Conservation (phyloP, 2,797 vertebrate genomes). For the Hafferia zeledoni region DNA sequence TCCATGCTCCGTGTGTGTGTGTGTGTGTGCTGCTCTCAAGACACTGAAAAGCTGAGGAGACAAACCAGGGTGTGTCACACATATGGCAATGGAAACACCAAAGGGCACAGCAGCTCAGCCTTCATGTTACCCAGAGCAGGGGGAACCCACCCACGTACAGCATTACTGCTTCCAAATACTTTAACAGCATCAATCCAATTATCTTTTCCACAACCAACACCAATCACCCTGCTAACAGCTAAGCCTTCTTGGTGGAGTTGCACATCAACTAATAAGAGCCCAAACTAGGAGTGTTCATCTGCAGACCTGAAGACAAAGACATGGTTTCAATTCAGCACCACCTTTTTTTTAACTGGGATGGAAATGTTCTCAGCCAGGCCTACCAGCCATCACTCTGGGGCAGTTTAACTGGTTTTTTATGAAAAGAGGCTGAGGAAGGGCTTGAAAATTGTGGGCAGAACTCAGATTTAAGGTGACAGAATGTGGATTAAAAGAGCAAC, state of each 20-base stretch:
- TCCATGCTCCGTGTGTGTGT: neutral
- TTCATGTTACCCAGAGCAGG: neutral
- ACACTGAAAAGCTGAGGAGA: neutral
- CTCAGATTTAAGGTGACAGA: neutral
- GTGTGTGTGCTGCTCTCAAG: neutral
- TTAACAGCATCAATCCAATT: neutral
- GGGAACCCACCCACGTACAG: neutral
- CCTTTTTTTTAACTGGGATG: neutral
- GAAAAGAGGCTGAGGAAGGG: neutral
- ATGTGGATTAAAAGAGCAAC: neutral
- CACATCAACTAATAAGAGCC: neutral
- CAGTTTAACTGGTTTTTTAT: neutral
- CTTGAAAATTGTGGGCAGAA: neutral
- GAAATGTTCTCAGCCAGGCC: neutral
- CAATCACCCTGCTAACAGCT: neutral
- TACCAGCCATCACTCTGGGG: neutral
- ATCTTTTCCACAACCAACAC: neutral
- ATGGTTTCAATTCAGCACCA: neutral
- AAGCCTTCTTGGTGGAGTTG: neutral
- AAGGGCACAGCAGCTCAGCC: neutral
- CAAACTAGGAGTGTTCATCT: neutral
- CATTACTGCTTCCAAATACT: neutral
- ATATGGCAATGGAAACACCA: neutral
- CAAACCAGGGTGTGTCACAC: neutral
- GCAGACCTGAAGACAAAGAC: neutral